phyloP scores from a whole-genome alignment of 2,113 vertebrate species.

The Leptocoma aspasia region DNA sequence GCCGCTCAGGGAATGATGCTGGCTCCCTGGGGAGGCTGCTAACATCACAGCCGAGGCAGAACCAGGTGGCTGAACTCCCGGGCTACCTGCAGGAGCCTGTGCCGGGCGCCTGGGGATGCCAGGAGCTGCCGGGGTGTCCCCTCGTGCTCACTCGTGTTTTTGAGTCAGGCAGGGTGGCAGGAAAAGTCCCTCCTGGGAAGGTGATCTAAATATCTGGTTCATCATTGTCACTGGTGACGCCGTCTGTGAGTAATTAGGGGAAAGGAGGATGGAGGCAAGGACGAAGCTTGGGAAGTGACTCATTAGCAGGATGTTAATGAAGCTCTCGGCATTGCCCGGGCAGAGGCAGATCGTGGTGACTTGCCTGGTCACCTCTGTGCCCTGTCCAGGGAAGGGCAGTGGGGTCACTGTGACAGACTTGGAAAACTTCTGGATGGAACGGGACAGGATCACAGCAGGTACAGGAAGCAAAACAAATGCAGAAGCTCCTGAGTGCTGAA shows the following conservation, averaged over 20 bases:
- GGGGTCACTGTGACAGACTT: neutral
- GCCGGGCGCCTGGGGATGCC: neutral
- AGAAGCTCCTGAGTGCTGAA: neutral
- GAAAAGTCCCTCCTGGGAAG: neutral
- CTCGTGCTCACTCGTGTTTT: rapidly evolving
- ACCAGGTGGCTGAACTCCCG: rapidly evolving
- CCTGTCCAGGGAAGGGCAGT: neutral
- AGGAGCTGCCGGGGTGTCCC: neutral
- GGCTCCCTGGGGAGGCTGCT: neutral
- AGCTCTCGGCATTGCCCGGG: neutral
- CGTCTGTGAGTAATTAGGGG: neutral
- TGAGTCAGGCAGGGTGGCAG: neutral
- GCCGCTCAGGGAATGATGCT: neutral
- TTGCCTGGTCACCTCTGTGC: neutral
- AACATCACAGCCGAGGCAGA: neutral
- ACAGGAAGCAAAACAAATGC: neutral
- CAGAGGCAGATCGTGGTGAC: neutral
- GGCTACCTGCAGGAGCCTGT: neutral
- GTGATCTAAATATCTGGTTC: neutral
- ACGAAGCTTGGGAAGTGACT: neutral
- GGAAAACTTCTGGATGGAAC: neutral
- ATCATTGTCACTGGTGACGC: neutral
- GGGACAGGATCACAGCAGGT: neutral
- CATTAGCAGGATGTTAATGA: conserved; percentile 9
- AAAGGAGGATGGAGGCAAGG: neutral